These are phyloP conservation scores for Epicampocera succincta DNA, from an alignment of 2,888 invertebrate genomes.

Conservation along the genomic window DNA sequence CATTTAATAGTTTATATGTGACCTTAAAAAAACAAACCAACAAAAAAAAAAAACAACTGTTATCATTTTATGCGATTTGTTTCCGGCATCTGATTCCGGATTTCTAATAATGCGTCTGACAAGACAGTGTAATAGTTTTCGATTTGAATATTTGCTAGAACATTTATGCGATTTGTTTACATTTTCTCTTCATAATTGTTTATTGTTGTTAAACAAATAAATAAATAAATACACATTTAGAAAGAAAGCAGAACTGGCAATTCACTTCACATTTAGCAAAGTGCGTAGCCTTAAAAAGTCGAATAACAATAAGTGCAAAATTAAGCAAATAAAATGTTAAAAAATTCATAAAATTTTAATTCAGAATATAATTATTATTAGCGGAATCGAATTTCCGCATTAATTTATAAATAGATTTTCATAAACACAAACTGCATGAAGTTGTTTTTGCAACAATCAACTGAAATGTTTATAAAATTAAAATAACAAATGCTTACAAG, in stretches of 20 bases:
- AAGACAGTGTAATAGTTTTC: constrained; percentile 25
- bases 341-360: constrained; percentile 30
- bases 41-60: constrained; percentile 38
- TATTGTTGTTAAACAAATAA: background rate
- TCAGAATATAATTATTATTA: constrained; percentile 18
- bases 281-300: constrained; percentile 65
- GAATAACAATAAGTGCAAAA: constrained; percentile 11
- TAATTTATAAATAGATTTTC: constrained; percentile 34
- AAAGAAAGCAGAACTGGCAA: constrained; percentile 42
- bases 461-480: constrained; percentile 6
- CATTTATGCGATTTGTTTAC: constrained; percentile 5
- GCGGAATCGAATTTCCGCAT: constrained; percentile 43
- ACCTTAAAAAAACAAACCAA: background rate
- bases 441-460: constrained; percentile 23
- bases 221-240: too few relatives aligned
- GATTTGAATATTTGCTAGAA: constrained; percentile 13
- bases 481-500: constrained; percentile 28
- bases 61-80: constrained; percentile 5
- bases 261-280: constrained; percentile 60
- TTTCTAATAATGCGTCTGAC: constrained; percentile 18
- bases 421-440: constrained; percentile 12
- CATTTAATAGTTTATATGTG: constrained; percentile 34
- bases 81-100: constrained; percentile 52
- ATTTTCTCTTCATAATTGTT: constrained; percentile 21
- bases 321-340: constrained; percentile 22